These are phyloP conservation scores for Patagioenas fasciata DNA, from an alignment of 2,113 vertebrate species.

Conservation along the genomic window DNA sequence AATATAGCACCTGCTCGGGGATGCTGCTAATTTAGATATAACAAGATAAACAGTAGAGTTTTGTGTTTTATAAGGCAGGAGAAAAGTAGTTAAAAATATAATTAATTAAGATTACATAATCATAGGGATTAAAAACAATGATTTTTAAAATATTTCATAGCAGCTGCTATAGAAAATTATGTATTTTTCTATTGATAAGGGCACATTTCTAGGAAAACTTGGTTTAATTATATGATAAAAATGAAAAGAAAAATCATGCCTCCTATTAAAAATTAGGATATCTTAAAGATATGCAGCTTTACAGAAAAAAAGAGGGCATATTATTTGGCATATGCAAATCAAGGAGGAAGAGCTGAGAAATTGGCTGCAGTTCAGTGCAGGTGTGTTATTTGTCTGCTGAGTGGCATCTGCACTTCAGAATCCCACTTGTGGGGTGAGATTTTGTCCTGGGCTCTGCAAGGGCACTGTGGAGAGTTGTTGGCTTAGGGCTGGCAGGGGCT, in stretches of 20 bases:
- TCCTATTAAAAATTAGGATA: background rate
- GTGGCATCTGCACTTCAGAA: background rate
- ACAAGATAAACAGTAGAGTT: slow-evolving; percentile 42
- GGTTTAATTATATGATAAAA: background rate
- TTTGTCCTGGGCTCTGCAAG: background rate
- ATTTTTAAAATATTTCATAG: background rate
- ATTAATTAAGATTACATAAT: slow-evolving; percentile 1
- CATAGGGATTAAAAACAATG: background rate
- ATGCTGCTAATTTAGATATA: slow-evolving; percentile 58
- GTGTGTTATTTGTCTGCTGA: background rate
- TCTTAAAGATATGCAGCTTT: background rate
- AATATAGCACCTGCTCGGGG: slow-evolving; percentile 60
- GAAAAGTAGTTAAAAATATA: background rate
- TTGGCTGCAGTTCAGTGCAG: background rate
- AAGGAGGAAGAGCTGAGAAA: background rate
- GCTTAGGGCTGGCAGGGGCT: background rate
- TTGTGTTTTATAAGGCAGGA: background rate
- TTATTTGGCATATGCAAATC: background rate
- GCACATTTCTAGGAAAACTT: background rate
- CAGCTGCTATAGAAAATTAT: background rate
- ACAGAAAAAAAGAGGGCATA: background rate
- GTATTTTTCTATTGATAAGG: background rate
- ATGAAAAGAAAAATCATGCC: background rate
- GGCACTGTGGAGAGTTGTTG: background rate
- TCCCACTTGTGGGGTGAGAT: background rate